Base-by-base conservation (phyloP, 2,888 invertebrate genomes). In the Cataglyphis cursor region DNA sequence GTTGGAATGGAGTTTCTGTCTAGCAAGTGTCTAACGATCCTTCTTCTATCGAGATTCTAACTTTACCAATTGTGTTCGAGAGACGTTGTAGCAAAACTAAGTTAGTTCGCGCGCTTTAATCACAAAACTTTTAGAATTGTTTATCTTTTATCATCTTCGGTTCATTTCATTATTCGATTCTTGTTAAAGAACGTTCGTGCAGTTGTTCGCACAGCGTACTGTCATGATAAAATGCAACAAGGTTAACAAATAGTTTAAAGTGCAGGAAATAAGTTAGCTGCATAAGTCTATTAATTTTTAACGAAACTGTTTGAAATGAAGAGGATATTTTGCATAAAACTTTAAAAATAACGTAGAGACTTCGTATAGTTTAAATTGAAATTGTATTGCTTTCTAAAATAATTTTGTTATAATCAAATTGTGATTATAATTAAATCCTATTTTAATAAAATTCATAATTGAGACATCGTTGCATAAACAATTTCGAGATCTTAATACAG, bases 31-130 rank as follows among this genome's bases (percentile, higher is more conserved):
- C 66, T 82, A 85, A 84, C 82, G 80, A 75, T 76, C 68, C 82
- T 59, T 68, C 73, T 78, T 64, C 85, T 76, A 82, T 64, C 80
- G 85, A 80, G 76, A 87, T 86, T 73, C 83, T 44, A 91, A 91
- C 87, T 91, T 86, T 86, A 82, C 83, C 90, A 89, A 91, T 88
- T 82, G 76, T 70, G 75, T 68, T 70, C 73, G 65, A 51, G 61
- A 85, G 78, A 83, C 75, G 76, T 21, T 82, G 68, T 72, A 66
- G 66, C 75, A 38, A 57, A 75, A 57, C 74, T 66, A 87, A 89
- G 81, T 87, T 85, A 68, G 80, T 81, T 85, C 66, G 44, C 76
- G 62, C 84, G 64, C 82, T 84, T 83, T 88, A 84, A 89, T 87
- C 85, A 78, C 65, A 41, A 82, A 88, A 89, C 72, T 88, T 89